Evolutionary conservation across 2,888 invertebrate genomes (phyloP), one percentile per base, ranked within the genome.

Genomic region (Caprella mutica): DNA sequence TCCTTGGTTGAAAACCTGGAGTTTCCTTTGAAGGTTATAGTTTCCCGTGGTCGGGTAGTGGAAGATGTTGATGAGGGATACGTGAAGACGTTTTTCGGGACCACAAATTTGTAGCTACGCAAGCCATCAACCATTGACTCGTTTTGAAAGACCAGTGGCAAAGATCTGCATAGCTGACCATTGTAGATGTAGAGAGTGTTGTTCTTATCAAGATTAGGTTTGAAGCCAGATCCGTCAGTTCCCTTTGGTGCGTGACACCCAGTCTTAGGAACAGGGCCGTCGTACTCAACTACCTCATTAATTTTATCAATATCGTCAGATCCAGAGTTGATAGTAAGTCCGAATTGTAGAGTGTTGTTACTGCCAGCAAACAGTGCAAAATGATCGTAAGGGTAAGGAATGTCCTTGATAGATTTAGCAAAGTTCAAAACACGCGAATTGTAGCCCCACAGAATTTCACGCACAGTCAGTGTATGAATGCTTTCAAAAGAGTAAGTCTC

Each of bases 171-270:
- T 35, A 93, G 77, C 70, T 92, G 91, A 72, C 90, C 89, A 70
- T 91, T 89, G 70, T 85, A 93, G 1, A 92, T 78, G 66, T 81
- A 77, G 5, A 92, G 75, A 0, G 84, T 81, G 26, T 84, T 84
- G 61, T 86, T 81, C 68, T 81, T 81, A 12, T 80, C 80, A 67
- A 92, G 84, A 70, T 87, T 86, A 0, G 92, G 90, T 0, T 90
- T 88, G 75, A 91, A 92, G 65, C 89, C 86, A 55, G 89, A 88
- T 2, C 90, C 93, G 70, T 92, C 92, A 0, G 86, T 86, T 23
- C 87, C 91, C 59, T 81, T 80, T 12, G 91, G 73, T 65, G 83
- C 81, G 75, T 91, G 89, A 70, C 91, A 92, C 58, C 80, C 73
- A 14, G 85, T 83, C 0, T 90, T 33, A 12, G 76, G 74, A 26